These are phyloP conservation scores for Tetragonisca angustula DNA, from an alignment of 2,888 invertebrate genomes.

Conservation along the genomic window DNA sequence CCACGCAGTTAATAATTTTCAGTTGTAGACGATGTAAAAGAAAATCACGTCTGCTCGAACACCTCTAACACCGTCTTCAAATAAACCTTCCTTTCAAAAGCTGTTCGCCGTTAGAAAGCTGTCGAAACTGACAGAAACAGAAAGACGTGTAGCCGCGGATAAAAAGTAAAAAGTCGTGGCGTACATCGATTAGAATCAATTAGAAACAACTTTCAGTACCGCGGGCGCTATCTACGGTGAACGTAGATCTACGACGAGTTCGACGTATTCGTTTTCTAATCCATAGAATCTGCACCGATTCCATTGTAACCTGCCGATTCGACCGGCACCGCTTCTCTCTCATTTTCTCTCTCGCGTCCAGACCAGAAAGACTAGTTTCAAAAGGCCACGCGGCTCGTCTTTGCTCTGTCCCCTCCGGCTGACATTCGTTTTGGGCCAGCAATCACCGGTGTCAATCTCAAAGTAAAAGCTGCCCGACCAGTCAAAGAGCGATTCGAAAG, in stretches of 20 bases:
- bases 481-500: neutral
- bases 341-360: slow-evolving; percentile 41
- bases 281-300: slow-evolving; percentile 32
- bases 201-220: slow-evolving; percentile 19
- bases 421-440: slow-evolving; percentile 48
- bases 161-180: slow-evolving; percentile 1
- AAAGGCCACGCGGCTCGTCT: slow-evolving; percentile 35
- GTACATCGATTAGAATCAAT: neutral
- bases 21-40: neutral
- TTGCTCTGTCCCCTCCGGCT: slow-evolving; percentile 24
- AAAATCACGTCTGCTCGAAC: neutral
- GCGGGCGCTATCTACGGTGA: slow-evolving; percentile 8
- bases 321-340: slow-evolving; percentile 30
- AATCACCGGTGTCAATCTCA: slow-evolving; percentile 47
- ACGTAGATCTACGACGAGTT: slow-evolving; percentile 21
- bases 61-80: neutral
- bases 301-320: slow-evolving; percentile 24
- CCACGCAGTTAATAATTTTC: too few relatives aligned
- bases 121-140: neutral
- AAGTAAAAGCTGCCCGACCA: slow-evolving; percentile 58
- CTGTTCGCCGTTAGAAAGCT: neutral
- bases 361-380: slow-evolving; percentile 54
- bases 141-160: too few relatives aligned
- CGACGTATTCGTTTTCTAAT: slow-evolving; percentile 53
- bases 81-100: neutral